Evolutionary conservation across 2,888 invertebrate genomes (phyloP), one percentile per base, ranked within the genome.

Genomic region (Sthenelais limicola): DNA sequence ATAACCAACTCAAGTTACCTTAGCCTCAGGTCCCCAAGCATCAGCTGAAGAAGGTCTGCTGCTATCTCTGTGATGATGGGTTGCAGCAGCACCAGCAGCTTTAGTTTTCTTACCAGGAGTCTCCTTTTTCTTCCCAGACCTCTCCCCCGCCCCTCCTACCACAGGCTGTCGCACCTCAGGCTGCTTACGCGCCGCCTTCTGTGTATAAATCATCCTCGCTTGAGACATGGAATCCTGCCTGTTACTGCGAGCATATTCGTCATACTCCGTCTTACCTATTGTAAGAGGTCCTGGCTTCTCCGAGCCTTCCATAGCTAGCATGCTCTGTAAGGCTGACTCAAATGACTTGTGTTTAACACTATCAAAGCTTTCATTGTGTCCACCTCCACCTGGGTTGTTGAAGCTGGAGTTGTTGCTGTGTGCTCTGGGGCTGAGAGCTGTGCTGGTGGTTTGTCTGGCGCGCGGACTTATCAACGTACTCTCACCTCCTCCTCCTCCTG

Each of bases 241-340:
- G 12, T 52, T 33, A 15, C 21, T 76, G 24, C 82, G 72, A 2
- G 84, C 83, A 78, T 73, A 84, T 68, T 80, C 76, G 68, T 83
- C 79, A 77, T 84, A 84, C 38, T 80, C 77, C n/a, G 77, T 73
- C 69, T 76, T 75, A 15, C 49, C 9, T 21, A 49, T 51, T 32
- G 49, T 52, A 15, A 68, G 49, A 32, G 51, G 49, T 26, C 33
- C 38, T 30, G 35, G 24, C 21, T 54, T 56, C 18, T 28, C 30
- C 4, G 28, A n/a, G 12, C 67, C 26, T 26, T 69, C 70, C 38
- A 54, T 75, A 33, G 79, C 81, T 48, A 84, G 72, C 85, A 84
- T 83, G 26, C 79, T 77, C 9, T 79, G 76, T 21, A 83, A 74
- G 21, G 83, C 82, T 30, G 81, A 75, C 58, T 84, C 83, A 82